These are phyloP conservation scores for Phalacrocorax pelagicus DNA, from an alignment of 2,113 vertebrate species.

Conservation along the genomic window DNA sequence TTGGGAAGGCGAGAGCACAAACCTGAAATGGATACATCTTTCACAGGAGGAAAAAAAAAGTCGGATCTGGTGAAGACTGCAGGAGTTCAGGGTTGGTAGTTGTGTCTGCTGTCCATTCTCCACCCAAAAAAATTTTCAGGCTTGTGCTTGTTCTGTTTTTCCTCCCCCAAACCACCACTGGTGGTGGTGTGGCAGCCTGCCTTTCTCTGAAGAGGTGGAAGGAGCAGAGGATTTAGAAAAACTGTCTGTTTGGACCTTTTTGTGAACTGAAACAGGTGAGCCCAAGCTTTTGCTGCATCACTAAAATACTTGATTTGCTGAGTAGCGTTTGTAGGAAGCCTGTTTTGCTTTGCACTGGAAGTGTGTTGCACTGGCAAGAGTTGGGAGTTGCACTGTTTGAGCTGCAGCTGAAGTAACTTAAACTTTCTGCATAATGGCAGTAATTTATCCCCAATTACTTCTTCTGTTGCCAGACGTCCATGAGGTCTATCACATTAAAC, in stretches of 20 bases:
- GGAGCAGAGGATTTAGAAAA: neutral
- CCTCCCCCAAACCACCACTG: neutral
- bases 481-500: neutral
- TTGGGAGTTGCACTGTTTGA: neutral
- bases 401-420: neutral
- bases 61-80: neutral
- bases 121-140: neutral
- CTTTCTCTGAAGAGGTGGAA: neutral
- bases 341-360: neutral
- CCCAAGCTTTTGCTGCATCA: neutral
- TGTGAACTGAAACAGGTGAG: neutral
- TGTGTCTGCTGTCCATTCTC: neutral
- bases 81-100: neutral
- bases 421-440: neutral
- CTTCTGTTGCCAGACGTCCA: neutral
- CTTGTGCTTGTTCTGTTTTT: neutral
- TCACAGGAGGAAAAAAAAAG: neutral
- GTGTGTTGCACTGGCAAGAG: neutral
- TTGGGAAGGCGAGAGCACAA: neutral
- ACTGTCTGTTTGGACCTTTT: neutral
- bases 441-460: neutral
- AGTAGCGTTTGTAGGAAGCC: neutral
- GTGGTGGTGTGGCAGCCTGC: neutral
- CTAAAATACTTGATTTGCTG: neutral
- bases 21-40: neutral